These are phyloP conservation scores for Nemotelus nigrinus DNA, from an alignment of 2,888 invertebrate species.

Conservation along the genomic window DNA sequence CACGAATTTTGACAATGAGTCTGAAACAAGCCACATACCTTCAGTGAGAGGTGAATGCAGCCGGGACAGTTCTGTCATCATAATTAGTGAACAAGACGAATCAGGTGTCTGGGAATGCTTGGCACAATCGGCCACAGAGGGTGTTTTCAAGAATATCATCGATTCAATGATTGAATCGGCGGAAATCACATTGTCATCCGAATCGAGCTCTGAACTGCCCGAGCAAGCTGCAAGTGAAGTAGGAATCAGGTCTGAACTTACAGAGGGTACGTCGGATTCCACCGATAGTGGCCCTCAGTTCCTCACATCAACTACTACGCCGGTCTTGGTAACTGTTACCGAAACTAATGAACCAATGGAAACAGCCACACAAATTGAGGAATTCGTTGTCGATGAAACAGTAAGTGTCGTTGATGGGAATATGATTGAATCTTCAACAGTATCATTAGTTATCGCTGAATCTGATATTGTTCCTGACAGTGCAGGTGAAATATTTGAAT, in stretches of 20 bases:
- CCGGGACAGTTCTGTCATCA: no score
- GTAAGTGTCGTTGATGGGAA: no score
- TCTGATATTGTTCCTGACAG: no score
- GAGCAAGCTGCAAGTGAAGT: not conserved
- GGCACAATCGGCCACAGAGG: constrained; percentile 14
- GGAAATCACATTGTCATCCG: constrained; percentile 5
- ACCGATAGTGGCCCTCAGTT: constrained; percentile 9
- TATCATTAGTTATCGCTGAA: no score
- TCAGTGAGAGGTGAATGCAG: no score
- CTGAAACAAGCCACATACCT: no score
- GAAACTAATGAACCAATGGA: not conserved
- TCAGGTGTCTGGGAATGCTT: not conserved
- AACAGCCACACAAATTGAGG: not conserved
- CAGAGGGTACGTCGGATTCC: not conserved
- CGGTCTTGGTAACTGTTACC: not conserved
- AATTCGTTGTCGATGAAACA: not conserved
- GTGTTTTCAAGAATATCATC: constrained; percentile 4
- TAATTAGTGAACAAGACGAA: not conserved
- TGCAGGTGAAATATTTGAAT: no score
- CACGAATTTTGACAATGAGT: no score
- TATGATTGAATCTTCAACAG: no score
- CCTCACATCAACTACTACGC: not conserved
- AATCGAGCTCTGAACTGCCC: constrained; percentile 4
- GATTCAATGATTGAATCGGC: constrained; percentile 9
- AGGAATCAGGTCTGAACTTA: not conserved